Evolutionary conservation across 2,888 invertebrate species (phyloP).

Genomic region (Cremastinae sp.): DNA sequence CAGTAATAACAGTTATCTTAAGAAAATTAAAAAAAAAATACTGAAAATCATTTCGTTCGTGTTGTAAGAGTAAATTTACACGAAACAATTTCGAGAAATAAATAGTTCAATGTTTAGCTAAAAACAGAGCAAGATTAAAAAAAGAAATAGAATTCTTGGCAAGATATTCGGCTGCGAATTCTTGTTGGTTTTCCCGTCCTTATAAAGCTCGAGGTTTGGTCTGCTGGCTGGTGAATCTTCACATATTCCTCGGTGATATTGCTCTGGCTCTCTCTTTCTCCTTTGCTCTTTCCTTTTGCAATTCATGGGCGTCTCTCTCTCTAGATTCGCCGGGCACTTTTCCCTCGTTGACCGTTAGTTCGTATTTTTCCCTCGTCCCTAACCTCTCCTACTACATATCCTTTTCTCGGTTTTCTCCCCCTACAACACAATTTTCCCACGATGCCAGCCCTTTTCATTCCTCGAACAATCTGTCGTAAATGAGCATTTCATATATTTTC

Average conservation of each 20-base stretch:
- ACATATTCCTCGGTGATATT: background rate
- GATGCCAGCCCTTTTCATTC: background rate
- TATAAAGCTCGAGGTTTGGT: constrained; percentile 45
- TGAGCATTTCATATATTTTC: too few species aligned
- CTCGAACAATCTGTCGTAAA: too few species aligned
- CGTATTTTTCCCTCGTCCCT: constrained; percentile 21
- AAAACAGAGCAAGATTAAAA: too few species aligned
- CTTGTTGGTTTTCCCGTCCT: constrained; percentile 18
- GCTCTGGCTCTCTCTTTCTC: constrained; percentile 2
- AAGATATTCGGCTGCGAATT: background rate
- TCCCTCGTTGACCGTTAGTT: constrained; percentile 52
- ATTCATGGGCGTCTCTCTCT: background rate
- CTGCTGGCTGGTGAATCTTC: background rate
- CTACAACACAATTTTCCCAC: background rate
- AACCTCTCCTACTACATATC: constrained; percentile 9
- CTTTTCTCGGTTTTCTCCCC: constrained; percentile 14
- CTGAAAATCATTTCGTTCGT: too few species aligned
- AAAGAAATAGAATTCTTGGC: constrained; percentile 15
- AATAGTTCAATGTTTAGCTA: too few species aligned
- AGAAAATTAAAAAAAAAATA: too few species aligned
- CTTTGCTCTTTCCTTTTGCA: constrained; percentile 1
- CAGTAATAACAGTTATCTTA: too few species aligned
- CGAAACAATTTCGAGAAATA: too few species aligned
- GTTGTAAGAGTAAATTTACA: too few species aligned
- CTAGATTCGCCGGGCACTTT: constrained; percentile 24